Evolutionary conservation across 2,888 invertebrate genomes (phyloP), one percentile per base, ranked within the genome.

Genomic region (Copidosoma aretas): DNA sequence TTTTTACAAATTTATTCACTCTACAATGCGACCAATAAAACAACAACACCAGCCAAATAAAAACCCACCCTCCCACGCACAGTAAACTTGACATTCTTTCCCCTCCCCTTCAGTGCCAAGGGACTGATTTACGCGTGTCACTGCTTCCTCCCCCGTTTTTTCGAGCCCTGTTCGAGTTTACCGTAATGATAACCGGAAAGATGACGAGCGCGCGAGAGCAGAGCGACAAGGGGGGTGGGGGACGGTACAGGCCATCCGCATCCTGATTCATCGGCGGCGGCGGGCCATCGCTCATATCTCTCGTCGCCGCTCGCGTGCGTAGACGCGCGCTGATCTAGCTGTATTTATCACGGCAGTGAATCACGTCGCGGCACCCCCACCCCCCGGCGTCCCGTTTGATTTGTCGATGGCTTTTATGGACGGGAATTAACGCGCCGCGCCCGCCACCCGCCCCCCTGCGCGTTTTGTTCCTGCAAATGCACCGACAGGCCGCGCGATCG

Each of bases 331-430:
- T 81, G 81, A 82, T 83, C 82, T 80, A 80, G 80, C 81, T 81
- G 81, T 83, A 82, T 83, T 83, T 82, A 82, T 80, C 82, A 79
- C 77, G 58, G 81, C 80, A 81, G 79, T 83, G 81, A 82, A 82
- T 82, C 82, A 82, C 78, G 81, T 82, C 81, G 77, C 75, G 75
- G 76, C 46, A 14, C 14, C 43, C 12, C 43, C 43, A 14, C 43
- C 17, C 43, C 43, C 14, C 43, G 54, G 22, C 59, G 43, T 8
- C 32, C 21, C 60, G 78, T 81, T 82, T 82, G 82, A 82, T 82
- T 82, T 82, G 82, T 82, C 79, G 82, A 82, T 81, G 81, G 82
- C 80, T 83, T 83, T 83, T 81, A 82, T 82, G 80, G 81, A 80
- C 79, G 79, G 78, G 81, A 82, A 82, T 82, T 82, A 82, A 82